A percentile compares a stretch with the other conserved stretches of the same genome.
These are phyloP conservation scores for Conus betulinus DNA, from an alignment of 1,140 invertebrate genomes.

Conservation along the genomic window DNA sequence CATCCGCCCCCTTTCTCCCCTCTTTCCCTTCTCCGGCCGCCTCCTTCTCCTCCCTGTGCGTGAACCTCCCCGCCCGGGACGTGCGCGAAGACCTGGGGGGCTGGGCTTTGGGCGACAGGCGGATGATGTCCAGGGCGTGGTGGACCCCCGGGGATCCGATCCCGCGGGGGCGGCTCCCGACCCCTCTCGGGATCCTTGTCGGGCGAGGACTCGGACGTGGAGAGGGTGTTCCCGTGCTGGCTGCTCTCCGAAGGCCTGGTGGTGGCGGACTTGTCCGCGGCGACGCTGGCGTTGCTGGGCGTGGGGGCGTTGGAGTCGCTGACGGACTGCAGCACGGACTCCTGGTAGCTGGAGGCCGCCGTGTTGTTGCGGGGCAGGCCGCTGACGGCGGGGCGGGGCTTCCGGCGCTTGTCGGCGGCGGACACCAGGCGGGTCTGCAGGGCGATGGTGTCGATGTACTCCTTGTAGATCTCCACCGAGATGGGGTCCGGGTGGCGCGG, in stretches of 20 bases:
- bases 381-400: slow-evolving; percentile 1
- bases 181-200: neutral
- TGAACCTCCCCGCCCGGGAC: too few species aligned
- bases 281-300: neutral
- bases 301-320: slow-evolving; percentile 6
- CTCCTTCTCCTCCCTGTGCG: neutral
- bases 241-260: neutral
- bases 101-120: slow-evolving; percentile 20
- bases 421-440: slow-evolving; percentile 27
- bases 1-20: neutral
- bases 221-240: neutral
- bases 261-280: neutral
- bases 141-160: neutral
- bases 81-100: neutral
- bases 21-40: neutral
- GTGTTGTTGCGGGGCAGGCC: slow-evolving; percentile 19
- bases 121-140: slow-evolving; percentile 28
- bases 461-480: slow-evolving; percentile 29
- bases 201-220: neutral
- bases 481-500: neutral
- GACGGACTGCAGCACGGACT: neutral
- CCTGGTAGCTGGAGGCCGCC: slow-evolving; percentile 11
- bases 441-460: slow-evolving; percentile 32
- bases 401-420: slow-evolving; percentile 6
- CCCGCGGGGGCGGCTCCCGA: neutral